Evolutionary conservation across 2,888 invertebrate species (phyloP).

Genomic region (Apodemia mormo): DNA sequence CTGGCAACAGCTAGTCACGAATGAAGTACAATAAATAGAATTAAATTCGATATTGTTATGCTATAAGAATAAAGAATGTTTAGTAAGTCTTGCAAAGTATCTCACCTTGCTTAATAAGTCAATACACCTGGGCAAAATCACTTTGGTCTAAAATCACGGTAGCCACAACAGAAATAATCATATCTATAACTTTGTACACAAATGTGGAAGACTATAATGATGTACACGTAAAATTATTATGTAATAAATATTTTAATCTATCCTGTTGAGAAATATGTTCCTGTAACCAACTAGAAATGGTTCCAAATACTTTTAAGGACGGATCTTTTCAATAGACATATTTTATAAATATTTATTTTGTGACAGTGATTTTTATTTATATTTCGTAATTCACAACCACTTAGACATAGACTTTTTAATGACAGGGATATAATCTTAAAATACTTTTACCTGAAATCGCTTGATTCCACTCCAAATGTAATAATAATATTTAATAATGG

Average conservation of each 20-base stretch:
- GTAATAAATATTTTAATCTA: conserved; percentile 16
- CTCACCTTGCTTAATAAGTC: too few species aligned
- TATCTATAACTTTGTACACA: conserved; percentile 11
- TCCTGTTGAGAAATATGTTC: background rate
- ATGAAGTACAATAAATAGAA: too few species aligned
- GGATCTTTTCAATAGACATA: background rate
- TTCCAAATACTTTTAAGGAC: background rate
- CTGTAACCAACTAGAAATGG: background rate
- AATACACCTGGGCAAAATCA: background rate
- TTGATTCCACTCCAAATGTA: too few species aligned
- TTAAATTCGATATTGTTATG: too few species aligned
- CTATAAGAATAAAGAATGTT: too few species aligned
- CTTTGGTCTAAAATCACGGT: background rate
- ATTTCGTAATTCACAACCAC: conserved; percentile 22
- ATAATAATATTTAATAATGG: background rate
- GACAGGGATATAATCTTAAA: background rate
- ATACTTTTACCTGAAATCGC: background rate
- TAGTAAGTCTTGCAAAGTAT: too few species aligned
- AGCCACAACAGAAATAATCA: background rate
- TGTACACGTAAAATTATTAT: conserved; percentile 3
- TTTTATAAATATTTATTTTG: conserved; percentile 15
- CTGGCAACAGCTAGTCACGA: too few species aligned
- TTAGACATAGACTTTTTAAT: background rate
- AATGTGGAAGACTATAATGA: conserved; percentile 8
- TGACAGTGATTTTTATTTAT: conserved; percentile 19